phyloP scores from a whole-genome alignment of 2,797 vertebrate species.

The Leucoraja ocellata region DNA sequence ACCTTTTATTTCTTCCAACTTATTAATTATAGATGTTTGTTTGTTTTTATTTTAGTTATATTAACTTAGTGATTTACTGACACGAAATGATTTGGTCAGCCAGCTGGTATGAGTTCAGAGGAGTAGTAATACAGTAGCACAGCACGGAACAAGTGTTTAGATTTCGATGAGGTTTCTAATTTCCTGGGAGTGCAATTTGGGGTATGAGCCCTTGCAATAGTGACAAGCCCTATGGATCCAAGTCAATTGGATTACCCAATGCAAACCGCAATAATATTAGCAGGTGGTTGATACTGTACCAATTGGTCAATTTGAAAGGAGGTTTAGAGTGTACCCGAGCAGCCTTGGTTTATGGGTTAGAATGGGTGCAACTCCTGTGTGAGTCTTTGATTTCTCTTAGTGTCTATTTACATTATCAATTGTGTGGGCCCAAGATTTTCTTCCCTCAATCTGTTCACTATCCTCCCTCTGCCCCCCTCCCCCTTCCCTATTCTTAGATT shows the following conservation, averaged over 20 bases:
- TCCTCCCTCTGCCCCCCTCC: too few relatives aligned
- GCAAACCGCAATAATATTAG: not conserved
- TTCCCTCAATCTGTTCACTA: too few relatives aligned
- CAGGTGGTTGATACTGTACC: not conserved
- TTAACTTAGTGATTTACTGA: not conserved
- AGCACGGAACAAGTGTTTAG: not conserved
- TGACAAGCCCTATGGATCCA: not conserved
- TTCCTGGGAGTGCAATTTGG: not conserved
- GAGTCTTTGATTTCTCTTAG: not conserved
- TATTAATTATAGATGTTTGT: not conserved
- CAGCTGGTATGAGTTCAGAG: not conserved
- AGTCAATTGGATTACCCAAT: not conserved
- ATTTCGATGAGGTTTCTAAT: not conserved
- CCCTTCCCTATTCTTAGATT: too few relatives aligned
- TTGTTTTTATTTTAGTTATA: not conserved
- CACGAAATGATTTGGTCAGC: not conserved
- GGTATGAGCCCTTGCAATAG: not conserved
- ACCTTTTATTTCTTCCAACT: not conserved
- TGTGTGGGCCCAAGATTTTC: too few relatives aligned
- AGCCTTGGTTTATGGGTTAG: not conserved
- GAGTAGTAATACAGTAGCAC: not conserved
- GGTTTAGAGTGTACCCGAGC: not conserved
- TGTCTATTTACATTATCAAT: too few relatives aligned
- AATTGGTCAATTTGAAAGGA: not conserved
- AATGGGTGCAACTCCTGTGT: not conserved